These are phyloP conservation scores for Heliconius ethilla DNA, from an alignment of 2,888 invertebrate genomes.

Conservation along the genomic window DNA sequence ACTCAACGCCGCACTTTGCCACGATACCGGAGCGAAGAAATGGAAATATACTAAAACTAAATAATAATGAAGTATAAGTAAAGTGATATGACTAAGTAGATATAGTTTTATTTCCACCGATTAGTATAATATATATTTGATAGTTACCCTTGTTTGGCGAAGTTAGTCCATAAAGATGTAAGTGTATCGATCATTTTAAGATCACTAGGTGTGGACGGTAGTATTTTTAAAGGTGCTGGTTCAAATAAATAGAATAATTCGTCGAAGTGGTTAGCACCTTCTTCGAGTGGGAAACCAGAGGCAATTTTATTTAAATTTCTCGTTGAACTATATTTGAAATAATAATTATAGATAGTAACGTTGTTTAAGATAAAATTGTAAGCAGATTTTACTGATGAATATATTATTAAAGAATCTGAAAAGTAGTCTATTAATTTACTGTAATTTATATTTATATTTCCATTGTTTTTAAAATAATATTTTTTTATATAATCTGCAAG, in stretches of 20 bases:
- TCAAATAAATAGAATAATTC: conserved; percentile 14
- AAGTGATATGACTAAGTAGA: not conserved
- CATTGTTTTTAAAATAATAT: conserved; percentile 51
- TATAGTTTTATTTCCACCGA: not conserved
- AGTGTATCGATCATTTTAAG: conserved; percentile 47
- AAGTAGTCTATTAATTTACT: conserved; percentile 52
- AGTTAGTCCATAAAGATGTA: conserved; percentile 52
- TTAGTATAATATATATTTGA: not conserved
- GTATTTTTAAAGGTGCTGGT: not conserved
- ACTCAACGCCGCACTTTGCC: no score
- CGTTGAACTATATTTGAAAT: conserved; percentile 52
- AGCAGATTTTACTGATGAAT: conserved; percentile 45
- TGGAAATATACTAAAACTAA: no score
- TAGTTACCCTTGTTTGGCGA: conserved; percentile 46
- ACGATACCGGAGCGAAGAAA: no score
- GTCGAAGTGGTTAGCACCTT: not conserved
- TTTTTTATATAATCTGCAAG: conserved; percentile 46
- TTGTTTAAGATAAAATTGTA: conserved; percentile 43
- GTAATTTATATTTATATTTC: conserved; percentile 35
- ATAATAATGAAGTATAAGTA: not conserved
- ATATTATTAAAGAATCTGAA: conserved; percentile 52
- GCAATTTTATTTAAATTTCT: conserved; percentile 52
- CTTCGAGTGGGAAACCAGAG: conserved; percentile 41
- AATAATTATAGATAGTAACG: conserved; percentile 51
- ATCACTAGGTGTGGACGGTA: not conserved